Base-by-base conservation (phyloP, 2,113 vertebrate genomes). In the Phylloscopus whistleri region DNA sequence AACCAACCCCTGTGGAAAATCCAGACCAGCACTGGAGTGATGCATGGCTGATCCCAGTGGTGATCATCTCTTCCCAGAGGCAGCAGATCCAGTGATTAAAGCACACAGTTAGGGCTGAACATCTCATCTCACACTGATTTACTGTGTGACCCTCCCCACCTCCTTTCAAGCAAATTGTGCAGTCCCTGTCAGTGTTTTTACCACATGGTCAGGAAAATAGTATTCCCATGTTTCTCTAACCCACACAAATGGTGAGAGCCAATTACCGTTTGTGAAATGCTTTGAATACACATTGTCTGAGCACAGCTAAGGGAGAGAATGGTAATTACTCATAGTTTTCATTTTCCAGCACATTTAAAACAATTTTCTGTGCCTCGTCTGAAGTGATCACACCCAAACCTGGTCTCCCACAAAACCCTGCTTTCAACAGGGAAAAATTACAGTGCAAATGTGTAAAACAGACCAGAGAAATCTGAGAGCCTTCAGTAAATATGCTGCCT, bases 281-380 rank as follows among this genome's bases (percentile, higher is more conserved):
- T 90, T 84, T 92, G 64, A 90, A 70, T 67, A 28, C 41, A 16
- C 49, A 78, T 86, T 88, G 62, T 74, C 67, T 55, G 44, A 84
- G 56, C n/a, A 49, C 68, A 75, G 7, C 73, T 49, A 66, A 90
- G 49, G 53, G 51, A 83, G 49, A 88, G 33, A 81, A 88, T 43
- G 56, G 80, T 78, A 90, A 93, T 92, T 94, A 86, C 70, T 86
- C 68, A 24, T 12, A 68, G 68, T 87, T 95, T 90, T 84, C 79
- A 66, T 88, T 90, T 92, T 75, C 60, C 44, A 43, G 83, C 35
- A 84, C 44, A 88, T 86, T 92, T 72, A 77, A 90, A 88, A 88
- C 79, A 75, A 93, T 86, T 94, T 83, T 78, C 60, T 52, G 19
- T 59, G 60, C 46, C 76, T 84, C 72, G 72, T 41, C 69, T 72